Evolutionary conservation across 2,113 vertebrate genomes (phyloP), one percentile per base, ranked within the genome.

Genomic region (Triplophysa siluroides): DNA sequence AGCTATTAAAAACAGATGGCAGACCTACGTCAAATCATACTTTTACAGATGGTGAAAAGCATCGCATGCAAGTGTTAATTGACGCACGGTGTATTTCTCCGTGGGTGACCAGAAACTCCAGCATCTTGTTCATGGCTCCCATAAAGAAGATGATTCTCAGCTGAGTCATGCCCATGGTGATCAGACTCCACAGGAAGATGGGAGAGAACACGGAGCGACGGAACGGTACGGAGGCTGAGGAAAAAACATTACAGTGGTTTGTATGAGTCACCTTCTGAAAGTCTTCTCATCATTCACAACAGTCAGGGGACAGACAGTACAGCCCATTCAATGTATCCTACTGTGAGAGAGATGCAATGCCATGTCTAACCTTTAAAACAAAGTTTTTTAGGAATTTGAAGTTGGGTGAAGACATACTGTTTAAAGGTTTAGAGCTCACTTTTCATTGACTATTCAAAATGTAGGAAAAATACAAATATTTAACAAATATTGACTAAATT

Each of bases 101-200:
- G 1, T 83, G 82, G 0, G 81, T 90, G n/a, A 96, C 89, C n/a
- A 95, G 18, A 80, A 91, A 94, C 90, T 95, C 94, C 81, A 97
- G 86, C 94, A 97, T 95, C 89, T 94, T 96, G 91, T 96, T 97
- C 96, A 97, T 95, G 47, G 95, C 92, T 0, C 95, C 96, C 96
- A 97, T 96, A 87, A 92, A 97, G 89, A 97, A 97, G 83, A 97
- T 97, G 83, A 97, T 83, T 5, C 96, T 93, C 50, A 97, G 82
- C 87, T 97, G 96, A 33, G 96, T 94, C 92, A 97, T 92, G 23
- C 92, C 92, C 96, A 97, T 97, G 6, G 95, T 96, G 1, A 97
- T 60, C 75, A 97, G 92, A 85, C 95, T 97, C 95, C 95, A 97
- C 63, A 97, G 88, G 88, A 97, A 96, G 82, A 96, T 94, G 68